Conservation (phyloP, 2,113 vertebrate genomes). For the Nyctibius bracteatus region DNA sequence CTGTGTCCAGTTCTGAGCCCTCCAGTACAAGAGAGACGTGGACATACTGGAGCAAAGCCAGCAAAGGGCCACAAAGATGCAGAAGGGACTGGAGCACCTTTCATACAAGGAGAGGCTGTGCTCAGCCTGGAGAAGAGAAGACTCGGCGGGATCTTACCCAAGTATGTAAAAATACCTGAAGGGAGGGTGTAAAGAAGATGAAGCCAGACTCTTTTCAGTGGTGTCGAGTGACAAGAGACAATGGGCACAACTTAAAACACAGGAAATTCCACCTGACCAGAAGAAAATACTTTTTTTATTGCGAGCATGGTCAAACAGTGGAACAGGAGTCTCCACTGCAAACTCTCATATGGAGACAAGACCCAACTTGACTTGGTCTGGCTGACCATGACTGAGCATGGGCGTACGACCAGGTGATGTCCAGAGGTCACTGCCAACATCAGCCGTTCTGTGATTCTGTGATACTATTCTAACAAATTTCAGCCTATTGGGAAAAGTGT, state of each 20-base stretch:
- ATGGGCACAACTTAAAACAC: not conserved
- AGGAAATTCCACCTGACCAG: not conserved
- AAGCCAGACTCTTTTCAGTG: not conserved
- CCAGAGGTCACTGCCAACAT: not conserved
- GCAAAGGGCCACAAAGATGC: not conserved
- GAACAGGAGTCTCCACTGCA: not conserved
- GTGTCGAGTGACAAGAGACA: not conserved
- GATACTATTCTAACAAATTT: not conserved
- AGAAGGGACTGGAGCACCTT: not conserved
- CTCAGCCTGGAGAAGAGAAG: not conserved
- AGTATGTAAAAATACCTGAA: not conserved
- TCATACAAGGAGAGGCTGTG: not conserved
- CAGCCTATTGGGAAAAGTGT: not conserved
- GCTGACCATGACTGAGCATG: not conserved
- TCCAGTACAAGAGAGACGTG: too few relatives aligned
- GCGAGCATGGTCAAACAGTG: rapidly evolving
- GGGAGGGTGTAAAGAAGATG: not conserved
- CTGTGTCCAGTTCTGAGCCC: not conserved
- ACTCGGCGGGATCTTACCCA: too few relatives aligned
- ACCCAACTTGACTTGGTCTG: too few relatives aligned
- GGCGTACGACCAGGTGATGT: not conserved
- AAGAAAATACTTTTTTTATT: not conserved
- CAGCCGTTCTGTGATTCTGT: not conserved
- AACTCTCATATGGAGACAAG: not conserved
- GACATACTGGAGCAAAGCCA: not conserved